Conservation (phyloP, 2,113 vertebrate genomes). For the Plectropomus leopardus region DNA sequence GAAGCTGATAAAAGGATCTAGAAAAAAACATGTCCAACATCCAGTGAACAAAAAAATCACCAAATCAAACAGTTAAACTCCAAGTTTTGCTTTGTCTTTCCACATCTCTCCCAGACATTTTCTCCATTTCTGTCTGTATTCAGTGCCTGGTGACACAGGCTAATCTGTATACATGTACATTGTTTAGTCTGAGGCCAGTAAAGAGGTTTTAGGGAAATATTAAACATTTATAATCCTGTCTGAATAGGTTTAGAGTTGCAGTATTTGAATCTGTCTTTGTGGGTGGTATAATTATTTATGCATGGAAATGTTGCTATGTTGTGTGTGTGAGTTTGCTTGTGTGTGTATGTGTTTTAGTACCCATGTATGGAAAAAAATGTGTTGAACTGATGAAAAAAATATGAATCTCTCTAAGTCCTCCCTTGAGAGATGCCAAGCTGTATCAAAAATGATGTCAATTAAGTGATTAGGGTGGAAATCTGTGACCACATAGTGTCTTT, state of each 20-base stretch:
- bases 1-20: not conserved
- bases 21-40: too few relatives aligned
- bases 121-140: not conserved
- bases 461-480: not conserved
- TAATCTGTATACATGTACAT: constrained; percentile 42
- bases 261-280: constrained; percentile 15
- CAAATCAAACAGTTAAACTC: not conserved
- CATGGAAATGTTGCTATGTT: not conserved
- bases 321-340: not conserved
- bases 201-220: constrained; percentile 45
- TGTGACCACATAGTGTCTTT: not conserved
- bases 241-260: constrained; percentile 41
- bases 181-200: constrained; percentile 44
- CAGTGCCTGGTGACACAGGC: not conserved
- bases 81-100: not conserved
- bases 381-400: constrained; percentile 36
- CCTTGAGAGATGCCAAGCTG: not conserved
- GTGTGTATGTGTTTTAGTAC: not conserved
- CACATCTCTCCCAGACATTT: not conserved
- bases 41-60: too few relatives aligned
- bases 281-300: constrained; percentile 23
- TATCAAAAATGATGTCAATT: constrained; percentile 4
- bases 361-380: not conserved
- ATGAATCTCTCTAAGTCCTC: constrained; percentile 13
- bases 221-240: constrained; percentile 57